Percentiles rank a stretch among this genome's conserved stretches.
phyloP scores from a whole-genome alignment of 2,113 vertebrate genomes.

The Pedionomus torquatus region DNA sequence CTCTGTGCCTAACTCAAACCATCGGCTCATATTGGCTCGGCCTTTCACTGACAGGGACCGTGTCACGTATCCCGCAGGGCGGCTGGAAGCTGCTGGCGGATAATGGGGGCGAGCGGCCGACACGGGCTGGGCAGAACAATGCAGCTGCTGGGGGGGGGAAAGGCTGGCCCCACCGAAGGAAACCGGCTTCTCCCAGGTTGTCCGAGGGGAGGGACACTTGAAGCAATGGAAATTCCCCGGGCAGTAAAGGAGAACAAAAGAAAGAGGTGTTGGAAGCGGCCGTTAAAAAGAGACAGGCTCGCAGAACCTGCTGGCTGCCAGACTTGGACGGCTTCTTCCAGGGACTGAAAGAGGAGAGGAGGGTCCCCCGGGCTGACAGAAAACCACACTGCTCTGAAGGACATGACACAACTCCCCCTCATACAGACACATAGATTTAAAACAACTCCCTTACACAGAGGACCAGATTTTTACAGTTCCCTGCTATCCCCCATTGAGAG shows the following conservation, averaged over 20 bases:
- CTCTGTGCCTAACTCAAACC: not conserved
- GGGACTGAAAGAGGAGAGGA: not conserved
- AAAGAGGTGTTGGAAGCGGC: constrained; percentile 45
- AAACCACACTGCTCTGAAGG: not conserved
- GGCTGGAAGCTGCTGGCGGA: constrained; percentile 15
- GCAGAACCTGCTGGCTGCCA: not conserved
- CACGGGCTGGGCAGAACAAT: constrained; percentile 38
- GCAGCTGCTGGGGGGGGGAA: not conserved
- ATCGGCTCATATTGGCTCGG: constrained; percentile 20
- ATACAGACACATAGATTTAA: not conserved
- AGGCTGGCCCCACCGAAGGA: constrained; percentile 36
- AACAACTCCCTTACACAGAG: not conserved
- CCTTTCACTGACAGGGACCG: constrained; percentile 26
- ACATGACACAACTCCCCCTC: accelerated
- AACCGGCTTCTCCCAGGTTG: constrained; percentile 50
- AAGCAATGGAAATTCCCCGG: constrained; percentile 68
- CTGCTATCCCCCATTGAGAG: accelerated
- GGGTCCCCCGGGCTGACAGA: not conserved
- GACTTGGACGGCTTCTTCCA: not conserved
- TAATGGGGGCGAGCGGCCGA: not conserved
- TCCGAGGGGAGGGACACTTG: constrained; percentile 32
- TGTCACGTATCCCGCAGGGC: constrained; percentile 54
- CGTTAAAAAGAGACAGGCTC: not conserved
- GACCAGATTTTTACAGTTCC: not conserved
- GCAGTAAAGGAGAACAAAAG: constrained; percentile 55